A percentile compares a stretch with the other conserved stretches of the same genome.
Conservation (phyloP, 2,888 invertebrate species). For the Rhopalosiphum nymphaeae region DNA sequence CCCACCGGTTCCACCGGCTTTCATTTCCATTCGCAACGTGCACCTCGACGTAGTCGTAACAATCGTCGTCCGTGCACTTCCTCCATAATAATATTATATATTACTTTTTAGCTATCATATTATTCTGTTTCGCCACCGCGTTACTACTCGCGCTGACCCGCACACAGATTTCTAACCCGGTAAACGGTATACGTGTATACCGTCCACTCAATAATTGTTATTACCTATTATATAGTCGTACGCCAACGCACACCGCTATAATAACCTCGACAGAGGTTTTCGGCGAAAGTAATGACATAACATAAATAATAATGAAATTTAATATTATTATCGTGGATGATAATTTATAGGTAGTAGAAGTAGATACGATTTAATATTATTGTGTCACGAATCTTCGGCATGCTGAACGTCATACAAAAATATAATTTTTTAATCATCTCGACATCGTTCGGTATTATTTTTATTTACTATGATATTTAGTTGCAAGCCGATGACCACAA, state of each 20-base stretch:
- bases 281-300: conserved; percentile 19
- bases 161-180: not conserved
- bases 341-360: not conserved
- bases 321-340: not conserved
- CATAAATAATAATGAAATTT: not conserved
- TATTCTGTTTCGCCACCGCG: conserved; percentile 6
- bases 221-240: not conserved
- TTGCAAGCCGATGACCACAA: too few species aligned
- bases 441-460: not conserved
- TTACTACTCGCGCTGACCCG: not conserved
- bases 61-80: not conserved
- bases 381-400: not conserved
- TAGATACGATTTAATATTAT: not conserved
- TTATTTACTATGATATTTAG: not conserved
- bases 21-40: conserved; percentile 38
- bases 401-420: not conserved
- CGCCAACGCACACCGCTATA: not conserved
- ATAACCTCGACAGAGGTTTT: not conserved
- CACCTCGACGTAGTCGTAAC: not conserved
- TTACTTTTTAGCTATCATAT: not conserved
- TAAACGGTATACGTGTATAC: not conserved
- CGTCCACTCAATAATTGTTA: not conserved
- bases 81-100: not conserved
- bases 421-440: not conserved
- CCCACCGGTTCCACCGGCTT: conserved; percentile 41